These are phyloP conservation scores for Euplagia quadripunctaria DNA, from an alignment of 2,888 invertebrate species.

Conservation along the genomic window DNA sequence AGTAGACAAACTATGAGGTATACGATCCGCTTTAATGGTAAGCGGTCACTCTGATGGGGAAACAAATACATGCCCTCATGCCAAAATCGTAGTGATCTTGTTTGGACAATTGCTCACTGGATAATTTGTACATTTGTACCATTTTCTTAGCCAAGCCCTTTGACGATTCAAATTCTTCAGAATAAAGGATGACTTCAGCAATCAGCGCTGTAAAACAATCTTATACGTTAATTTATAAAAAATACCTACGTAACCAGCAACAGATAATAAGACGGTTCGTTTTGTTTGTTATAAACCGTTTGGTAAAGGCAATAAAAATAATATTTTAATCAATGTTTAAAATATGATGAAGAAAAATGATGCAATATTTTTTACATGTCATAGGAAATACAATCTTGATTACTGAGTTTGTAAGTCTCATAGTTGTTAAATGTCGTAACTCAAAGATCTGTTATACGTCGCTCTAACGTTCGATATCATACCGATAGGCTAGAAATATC, in stretches of 20 bases:
- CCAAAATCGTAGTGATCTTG: constrained; percentile 98
- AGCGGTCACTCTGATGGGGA: no score
- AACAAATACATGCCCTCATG: constrained; percentile 94
- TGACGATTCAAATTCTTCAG: constrained; percentile 96
- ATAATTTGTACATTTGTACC: constrained; percentile 97
- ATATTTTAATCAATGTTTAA: neutral
- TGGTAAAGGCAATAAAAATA: neutral
- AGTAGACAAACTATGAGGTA: no score
- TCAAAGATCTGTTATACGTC: no score
- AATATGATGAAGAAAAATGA: neutral
- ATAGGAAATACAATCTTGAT: no score
- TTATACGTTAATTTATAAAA: neutral
- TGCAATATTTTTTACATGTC: neutral
- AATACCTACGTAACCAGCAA: neutral
- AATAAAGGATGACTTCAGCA: constrained; percentile 97
- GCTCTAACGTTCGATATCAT: no score
- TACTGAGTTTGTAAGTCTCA: no score
- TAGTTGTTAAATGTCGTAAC: no score
- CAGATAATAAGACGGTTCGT: neutral
- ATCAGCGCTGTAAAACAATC: constrained; percentile 88
- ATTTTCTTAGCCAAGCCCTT: constrained; percentile 95
- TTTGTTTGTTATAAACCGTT: neutral
- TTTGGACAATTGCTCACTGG: constrained; percentile 96
- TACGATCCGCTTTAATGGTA: no score
- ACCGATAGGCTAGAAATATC: no score